Evolutionary conservation across 2,888 invertebrate genomes (phyloP).

Genomic region (Leptarthrus brevirostris): DNA sequence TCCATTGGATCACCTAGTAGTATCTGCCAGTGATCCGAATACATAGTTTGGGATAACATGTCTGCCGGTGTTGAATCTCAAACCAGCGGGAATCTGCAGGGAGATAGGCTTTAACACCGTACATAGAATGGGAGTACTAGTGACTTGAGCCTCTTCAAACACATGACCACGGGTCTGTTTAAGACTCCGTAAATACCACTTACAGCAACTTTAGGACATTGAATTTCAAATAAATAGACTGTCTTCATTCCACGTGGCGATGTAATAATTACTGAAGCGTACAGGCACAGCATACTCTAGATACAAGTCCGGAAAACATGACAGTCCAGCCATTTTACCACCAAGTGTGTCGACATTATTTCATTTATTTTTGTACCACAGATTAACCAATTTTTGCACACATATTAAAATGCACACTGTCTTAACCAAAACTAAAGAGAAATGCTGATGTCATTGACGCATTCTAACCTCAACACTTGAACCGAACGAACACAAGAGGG

Average conservation of each 20-base stretch:
- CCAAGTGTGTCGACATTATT: no score
- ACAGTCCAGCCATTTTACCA: no score
- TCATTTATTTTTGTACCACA: no score
- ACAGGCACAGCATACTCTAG: no score
- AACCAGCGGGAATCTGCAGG: slow-evolving; percentile 99
- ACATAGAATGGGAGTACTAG: slow-evolving; percentile 99
- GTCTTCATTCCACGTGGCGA: slow-evolving; percentile 97
- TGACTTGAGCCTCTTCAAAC: slow-evolving; percentile 94
- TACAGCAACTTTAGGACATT: slow-evolving; percentile 95
- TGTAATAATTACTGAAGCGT: slow-evolving; percentile 95
- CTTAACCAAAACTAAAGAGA: no score
- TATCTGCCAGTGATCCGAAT: slow-evolving; percentile 99
- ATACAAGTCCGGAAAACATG: no score
- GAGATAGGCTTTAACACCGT: slow-evolving; percentile 97
- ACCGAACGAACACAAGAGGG: no score
- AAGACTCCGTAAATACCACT: slow-evolving; percentile 98
- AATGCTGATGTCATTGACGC: no score
- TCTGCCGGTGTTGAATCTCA: slow-evolving; percentile 97
- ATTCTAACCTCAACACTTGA: no score
- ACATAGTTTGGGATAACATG: slow-evolving; percentile 99
- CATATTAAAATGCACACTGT: no score
- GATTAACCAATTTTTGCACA: no score
- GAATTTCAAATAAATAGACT: slow-evolving; percentile 99
- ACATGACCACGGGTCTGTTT: slow-evolving; percentile 97
- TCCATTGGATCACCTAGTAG: slow-evolving; percentile 96